phyloP scores from a whole-genome alignment of 2,113 vertebrate species.

The Malurus alboscapulatus region DNA sequence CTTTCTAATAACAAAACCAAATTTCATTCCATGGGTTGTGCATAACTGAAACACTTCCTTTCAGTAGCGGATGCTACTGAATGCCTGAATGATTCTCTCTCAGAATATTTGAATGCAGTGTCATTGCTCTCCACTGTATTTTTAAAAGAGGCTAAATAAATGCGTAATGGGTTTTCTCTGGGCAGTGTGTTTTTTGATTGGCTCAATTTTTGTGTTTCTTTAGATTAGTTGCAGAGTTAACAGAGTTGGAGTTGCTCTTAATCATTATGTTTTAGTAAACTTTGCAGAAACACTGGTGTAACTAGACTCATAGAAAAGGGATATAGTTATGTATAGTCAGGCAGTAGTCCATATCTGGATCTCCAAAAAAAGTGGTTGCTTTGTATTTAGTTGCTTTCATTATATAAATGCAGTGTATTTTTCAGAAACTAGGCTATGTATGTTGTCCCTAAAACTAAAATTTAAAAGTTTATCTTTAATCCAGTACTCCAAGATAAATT shows the following conservation, averaged over 20 bases:
- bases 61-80: neutral
- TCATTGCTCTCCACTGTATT: neutral
- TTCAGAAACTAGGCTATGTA: neutral
- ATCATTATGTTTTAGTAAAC: neutral
- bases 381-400: neutral
- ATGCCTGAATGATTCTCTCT: neutral
- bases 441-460: neutral
- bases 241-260: neutral
- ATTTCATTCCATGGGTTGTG: neutral
- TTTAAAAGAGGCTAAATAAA: neutral
- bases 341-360: neutral
- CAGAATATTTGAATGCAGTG: neutral
- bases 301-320: neutral
- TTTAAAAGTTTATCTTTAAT: neutral
- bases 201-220: neutral
- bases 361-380: neutral
- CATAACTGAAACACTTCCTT: neutral
- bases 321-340: neutral
- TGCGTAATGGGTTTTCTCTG: accelerated
- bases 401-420: neutral
- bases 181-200: neutral
- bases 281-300: neutral
- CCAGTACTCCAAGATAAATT: neutral
- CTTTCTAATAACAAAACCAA: neutral
- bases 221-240: neutral